Percentiles rank a stretch among this genome's conserved stretches.
These are phyloP conservation scores for Shinisaurus crocodilurus DNA, from an alignment of 2,113 vertebrate species.

Conservation along the genomic window DNA sequence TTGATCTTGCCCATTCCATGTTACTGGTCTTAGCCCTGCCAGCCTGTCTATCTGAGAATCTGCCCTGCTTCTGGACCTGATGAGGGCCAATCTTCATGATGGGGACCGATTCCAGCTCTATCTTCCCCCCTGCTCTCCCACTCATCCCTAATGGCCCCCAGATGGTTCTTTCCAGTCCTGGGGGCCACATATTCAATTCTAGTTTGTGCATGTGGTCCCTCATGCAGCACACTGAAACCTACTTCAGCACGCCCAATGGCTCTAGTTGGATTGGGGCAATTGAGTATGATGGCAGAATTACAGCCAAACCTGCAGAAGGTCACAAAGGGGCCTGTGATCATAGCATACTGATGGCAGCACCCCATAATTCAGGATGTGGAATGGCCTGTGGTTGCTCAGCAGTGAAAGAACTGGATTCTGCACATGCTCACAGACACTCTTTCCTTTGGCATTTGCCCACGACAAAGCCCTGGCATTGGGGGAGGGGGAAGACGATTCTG, in stretches of 20 bases:
- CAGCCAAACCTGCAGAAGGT: neutral
- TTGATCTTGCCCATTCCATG: too few species aligned
- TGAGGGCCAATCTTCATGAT: too few species aligned
- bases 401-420: neutral
- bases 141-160: neutral
- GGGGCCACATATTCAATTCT: neutral
- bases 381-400: neutral
- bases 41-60: too few species aligned
- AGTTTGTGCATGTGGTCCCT: neutral
- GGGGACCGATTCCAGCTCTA: too few species aligned
- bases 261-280: neutral
- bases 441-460: neutral
- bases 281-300: neutral
- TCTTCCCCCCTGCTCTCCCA: too few species aligned
- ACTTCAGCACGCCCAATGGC: neutral
- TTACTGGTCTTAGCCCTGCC: too few species aligned
- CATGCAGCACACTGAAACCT: neutral
- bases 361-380: neutral
- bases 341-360: fast-evolving
- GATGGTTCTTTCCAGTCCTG: neutral
- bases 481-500: neutral
- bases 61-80: too few species aligned
- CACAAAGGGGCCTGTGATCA: neutral
- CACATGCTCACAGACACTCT: neutral
- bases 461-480: neutral